Percentiles rank a stretch among this genome's conserved stretches.
Conservation (phyloP, 2,797 vertebrate genomes). For the Megalops cyprinoides region DNA sequence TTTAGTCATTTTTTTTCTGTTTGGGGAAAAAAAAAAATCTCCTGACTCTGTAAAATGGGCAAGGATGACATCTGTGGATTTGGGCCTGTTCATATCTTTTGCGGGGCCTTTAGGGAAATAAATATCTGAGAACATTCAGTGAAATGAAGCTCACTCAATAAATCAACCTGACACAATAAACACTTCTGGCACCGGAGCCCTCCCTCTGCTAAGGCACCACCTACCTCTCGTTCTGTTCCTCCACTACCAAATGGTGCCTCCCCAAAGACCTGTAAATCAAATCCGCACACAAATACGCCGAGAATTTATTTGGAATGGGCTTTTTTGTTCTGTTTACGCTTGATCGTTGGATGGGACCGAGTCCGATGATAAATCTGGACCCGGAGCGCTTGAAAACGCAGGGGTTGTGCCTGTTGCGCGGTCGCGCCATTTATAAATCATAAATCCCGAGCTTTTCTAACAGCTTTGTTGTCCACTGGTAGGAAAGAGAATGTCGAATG, state of each 20-base stretch:
- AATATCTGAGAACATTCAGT: slow-evolving; percentile 99
- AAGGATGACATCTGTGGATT: slow-evolving; percentile 99
- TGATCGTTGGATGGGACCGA: slow-evolving; percentile 91
- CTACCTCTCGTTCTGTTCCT: slow-evolving; percentile 93
- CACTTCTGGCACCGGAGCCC: slow-evolving; percentile 98
- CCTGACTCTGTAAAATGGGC: slow-evolving; percentile 99
- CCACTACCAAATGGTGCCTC: slow-evolving; percentile 99
- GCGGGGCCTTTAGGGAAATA: slow-evolving; percentile 99
- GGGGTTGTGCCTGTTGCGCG: slow-evolving; percentile 64
- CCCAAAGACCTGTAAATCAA: slow-evolving; percentile 99
- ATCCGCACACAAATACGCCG: slow-evolving; percentile 97
- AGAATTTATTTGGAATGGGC: slow-evolving; percentile 99
- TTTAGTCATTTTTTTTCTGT: slow-evolving; percentile 68
- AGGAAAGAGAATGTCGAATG: slow-evolving; percentile 47
- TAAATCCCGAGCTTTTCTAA: slow-evolving; percentile 47
- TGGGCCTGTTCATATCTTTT: slow-evolving; percentile 99
- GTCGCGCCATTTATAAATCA: slow-evolving; percentile 58
- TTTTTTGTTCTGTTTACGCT: slow-evolving; percentile 97
- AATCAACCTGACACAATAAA: slow-evolving; percentile 99
- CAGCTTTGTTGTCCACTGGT: slow-evolving; percentile 47
- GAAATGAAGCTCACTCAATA: slow-evolving; percentile 99
- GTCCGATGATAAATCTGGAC: slow-evolving; percentile 92
- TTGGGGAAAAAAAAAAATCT: slow-evolving; percentile 85
- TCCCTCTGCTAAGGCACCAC: slow-evolving; percentile 85
- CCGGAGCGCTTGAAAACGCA: slow-evolving; percentile 62